Percentiles rank a stretch among this genome's conserved stretches.
phyloP scores from a whole-genome alignment of 2,888 invertebrate genomes.

The Andrena marginata region DNA sequence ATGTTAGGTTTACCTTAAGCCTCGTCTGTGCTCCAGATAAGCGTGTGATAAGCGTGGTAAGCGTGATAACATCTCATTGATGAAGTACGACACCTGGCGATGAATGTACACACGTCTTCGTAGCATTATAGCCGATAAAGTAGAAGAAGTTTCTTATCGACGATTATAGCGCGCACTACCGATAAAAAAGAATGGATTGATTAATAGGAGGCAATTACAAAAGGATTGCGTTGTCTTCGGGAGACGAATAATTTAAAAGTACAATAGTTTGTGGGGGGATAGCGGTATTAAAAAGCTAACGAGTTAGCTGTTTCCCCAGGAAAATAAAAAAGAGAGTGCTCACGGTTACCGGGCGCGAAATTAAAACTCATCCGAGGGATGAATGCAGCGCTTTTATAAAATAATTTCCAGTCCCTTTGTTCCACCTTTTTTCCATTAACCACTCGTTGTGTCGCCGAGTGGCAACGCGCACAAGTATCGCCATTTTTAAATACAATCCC shows the following conservation, averaged over 20 bases:
- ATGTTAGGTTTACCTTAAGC: too few relatives aligned
- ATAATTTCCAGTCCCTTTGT: constrained; percentile 42
- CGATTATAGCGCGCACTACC: constrained; percentile 11
- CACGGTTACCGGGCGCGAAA: constrained; percentile 39
- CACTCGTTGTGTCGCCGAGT: neutral
- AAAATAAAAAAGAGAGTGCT: constrained; percentile 17
- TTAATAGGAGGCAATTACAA: neutral
- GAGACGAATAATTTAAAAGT: constrained; percentile 21
- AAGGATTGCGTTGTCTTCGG: constrained; percentile 6
- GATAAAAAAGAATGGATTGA: constrained; percentile 4
- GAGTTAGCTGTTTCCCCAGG: constrained; percentile 31
- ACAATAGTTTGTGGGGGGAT: constrained; percentile 2
- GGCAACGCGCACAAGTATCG: constrained; percentile 23
- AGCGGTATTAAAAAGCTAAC: constrained; percentile 24
- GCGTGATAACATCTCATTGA: constrained; percentile 27
- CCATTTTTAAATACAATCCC: constrained; percentile 12
- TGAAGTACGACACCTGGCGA: constrained; percentile 66
- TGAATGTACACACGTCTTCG: constrained; percentile 31
- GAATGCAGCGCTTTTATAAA: constrained; percentile 37
- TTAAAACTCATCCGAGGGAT: constrained; percentile 43
- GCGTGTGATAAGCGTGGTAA: neutral
- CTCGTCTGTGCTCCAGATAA: too few relatives aligned
- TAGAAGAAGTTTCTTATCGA: constrained; percentile 58
- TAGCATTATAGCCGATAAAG: constrained; percentile 59
- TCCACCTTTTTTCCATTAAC: constrained; percentile 26